Base-by-base conservation (phyloP, 2,113 vertebrate species). In the Cryptomyrus ogoouensis region DNA sequence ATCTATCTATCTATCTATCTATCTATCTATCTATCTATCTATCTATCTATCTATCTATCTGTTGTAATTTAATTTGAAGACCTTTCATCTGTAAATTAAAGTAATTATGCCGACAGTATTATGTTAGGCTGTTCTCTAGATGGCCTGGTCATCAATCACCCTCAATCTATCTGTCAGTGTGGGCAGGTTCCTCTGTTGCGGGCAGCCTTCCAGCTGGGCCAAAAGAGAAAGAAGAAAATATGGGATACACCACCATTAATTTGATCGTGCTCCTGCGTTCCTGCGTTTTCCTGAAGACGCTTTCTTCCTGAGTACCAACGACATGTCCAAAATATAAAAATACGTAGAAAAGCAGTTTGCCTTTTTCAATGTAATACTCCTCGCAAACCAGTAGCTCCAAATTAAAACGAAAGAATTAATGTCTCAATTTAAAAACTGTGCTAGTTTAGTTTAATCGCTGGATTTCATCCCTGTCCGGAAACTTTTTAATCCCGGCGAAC, bases 41-140 rank as follows among this genome's bases (percentile, higher is more conserved):
- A 66, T 66, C 58, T 66, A 66, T 66, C 58, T 62, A n/a, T 66
- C 58, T 31, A 87, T 52, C 49, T 31, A 87, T 52, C 24, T 87
- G 21, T 35, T 10, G 17, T 88, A 44, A 88, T 12, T 88, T 96
- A 96, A 94, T 96, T 93, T 93, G 89, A 92, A 96, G 96, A 96
- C 96, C 97, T 97, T 97, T 97, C 96, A 95, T 97, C 96, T 97
- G 97, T 97, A 98, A 97, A 97, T 98, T 97, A 98, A 97, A 98
- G 97, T 97, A 97, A 98, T 99, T 99, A 99, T 98, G 98, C 97
- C 95, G 97, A 97, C 97, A 96, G 96, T 97, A 96, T 96, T 96
- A 96, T 97, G 96, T 96, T 95, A 95, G 93, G 94, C 93, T 10
- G 95, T 94, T 96, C 96, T 96, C 95, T 94, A 95, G 96, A 96